Evolutionary conservation across 2,888 invertebrate species (phyloP), one percentile per base, ranked within the genome.

Genomic region (Aphodius granarius): DNA sequence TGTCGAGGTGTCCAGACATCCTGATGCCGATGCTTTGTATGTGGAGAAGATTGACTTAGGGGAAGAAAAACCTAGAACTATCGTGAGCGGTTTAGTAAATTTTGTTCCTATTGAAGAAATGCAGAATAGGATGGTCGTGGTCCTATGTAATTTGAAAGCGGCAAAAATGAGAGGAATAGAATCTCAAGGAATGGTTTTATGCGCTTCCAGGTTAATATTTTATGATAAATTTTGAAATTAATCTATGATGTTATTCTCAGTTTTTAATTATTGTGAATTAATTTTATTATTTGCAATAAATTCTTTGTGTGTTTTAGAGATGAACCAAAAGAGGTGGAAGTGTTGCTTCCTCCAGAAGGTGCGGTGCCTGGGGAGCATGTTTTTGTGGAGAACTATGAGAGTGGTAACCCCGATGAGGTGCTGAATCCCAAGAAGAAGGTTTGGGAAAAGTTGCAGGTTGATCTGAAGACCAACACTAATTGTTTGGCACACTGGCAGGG

Each of bases 381-480:
- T 68, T 88, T 92, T 75, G 90, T 97, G 74, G 96, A 97, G 86
- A 95, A 95, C 20, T 95, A 93, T 86, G 93, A 94, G 86, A 86
- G 86, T 75, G 95, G 95, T 18, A 89, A 89, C 72, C 94, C 97
- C 2, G 97, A 97, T 87, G 93, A 93, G 22, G 92, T 95, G 78
- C 88, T 98, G 0, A 97, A 98, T 87, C 97, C 97, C 0, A 98
- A 98, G 87, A 98, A 98, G 88, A 98, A 98, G 89, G 89, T 97
- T 17, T 98, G 97, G 97, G 97, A 97, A 82, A 96, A 96, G 86
- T 86, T 97, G 64, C 95, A 96, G 86, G 90, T 89, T 19, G 94
- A 95, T 86, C 89, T 95, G 19, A 92, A 93, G 85, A 93, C 94
- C 0, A 93, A 92, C 87, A 87, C 89, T 2, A 90, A 89, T 71